Percentiles rank a stretch among this genome's conserved stretches.
Conservation (phyloP, 2,113 vertebrate genomes). For the Sceloporus tristichus region DNA sequence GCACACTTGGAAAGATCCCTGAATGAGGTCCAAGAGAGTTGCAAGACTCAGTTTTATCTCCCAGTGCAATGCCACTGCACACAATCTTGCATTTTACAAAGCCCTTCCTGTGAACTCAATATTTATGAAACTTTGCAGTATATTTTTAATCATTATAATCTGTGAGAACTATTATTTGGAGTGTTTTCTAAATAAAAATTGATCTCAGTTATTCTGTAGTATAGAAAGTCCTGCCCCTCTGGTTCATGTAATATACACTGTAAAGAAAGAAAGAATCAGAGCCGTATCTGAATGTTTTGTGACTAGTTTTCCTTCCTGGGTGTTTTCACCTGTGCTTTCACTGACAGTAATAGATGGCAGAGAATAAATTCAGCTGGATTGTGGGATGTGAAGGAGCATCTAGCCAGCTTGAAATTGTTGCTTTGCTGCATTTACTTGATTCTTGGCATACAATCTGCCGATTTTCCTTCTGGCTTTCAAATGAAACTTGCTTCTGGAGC, state of each 20-base stretch:
- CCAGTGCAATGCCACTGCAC: too few relatives aligned
- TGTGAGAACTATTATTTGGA: not conserved
- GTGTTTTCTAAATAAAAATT: not conserved
- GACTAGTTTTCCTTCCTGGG: slow-evolving; percentile 28
- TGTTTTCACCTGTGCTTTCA: not conserved
- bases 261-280: slow-evolving; percentile 17
- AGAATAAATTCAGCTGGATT: slow-evolving; percentile 23
- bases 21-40: not conserved
- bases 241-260: not conserved
- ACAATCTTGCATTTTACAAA: not conserved
- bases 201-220: slow-evolving; percentile 9
- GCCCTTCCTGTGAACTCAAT: not conserved
- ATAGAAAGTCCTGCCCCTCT: rapidly evolving
- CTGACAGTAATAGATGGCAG: not conserved
- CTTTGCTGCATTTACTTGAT: not conserved
- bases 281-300: not conserved
- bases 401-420: slow-evolving; percentile 22
- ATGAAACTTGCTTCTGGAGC: not conserved
- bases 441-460: slow-evolving; percentile 17
- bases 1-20: not conserved
- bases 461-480: not conserved
- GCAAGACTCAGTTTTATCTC: too few relatives aligned
- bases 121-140: not conserved
- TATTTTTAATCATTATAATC: not conserved
- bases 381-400: slow-evolving; percentile 37